Evolutionary conservation across 1,140 invertebrate genomes (phyloP), one percentile per base, ranked within the genome.

Genomic region (Pogonomyrmex barbatus): DNA sequence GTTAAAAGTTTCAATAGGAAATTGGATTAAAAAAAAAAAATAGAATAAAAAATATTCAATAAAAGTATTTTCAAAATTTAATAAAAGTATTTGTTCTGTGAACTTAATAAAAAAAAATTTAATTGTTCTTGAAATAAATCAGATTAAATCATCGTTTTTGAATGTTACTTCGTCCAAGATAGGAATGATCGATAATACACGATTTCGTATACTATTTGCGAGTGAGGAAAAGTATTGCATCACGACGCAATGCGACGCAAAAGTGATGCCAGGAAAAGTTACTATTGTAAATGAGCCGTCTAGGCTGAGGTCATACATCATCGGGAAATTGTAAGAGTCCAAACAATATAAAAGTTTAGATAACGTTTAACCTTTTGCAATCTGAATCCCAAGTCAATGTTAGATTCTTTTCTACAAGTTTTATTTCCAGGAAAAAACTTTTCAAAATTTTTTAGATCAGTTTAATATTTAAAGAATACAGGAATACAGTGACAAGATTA

Each of bases 171-270:
- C 30, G 45, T 36, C 60, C 50, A 10, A 78, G 65, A 85, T n/a
- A 24, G 52, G 8, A 77, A 77, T 47, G 56, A 77, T 83, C 67
- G 56, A 85, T 83, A 75, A 62, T 54, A 75, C 30, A 63, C 56
- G 67, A 73, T 56, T 30, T 75, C 47, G 42, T 85, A 24, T 52
- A 65, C 52, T 85, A 76, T 85, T 85, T 47, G 14, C 2, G 12
- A 71, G 33, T 39, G n/a, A 63, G 52, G 50, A 84, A 85, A 78
- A 58, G 58, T 75, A 52, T 58, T 47, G 54, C 24, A 60, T 86
- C 47, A 47, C 56, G 52, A 56, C 88, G 87, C 87, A 88, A 86
- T 89, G 83, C 87, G 76, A 58, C 71, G 73, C 33, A 50, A 39
- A 85, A 24, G 17, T 82, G 78, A 52, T 24, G 12, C 60, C n/a